phyloP scores from a whole-genome alignment of 2,113 vertebrate species.

The Mesitornis unicolor region DNA sequence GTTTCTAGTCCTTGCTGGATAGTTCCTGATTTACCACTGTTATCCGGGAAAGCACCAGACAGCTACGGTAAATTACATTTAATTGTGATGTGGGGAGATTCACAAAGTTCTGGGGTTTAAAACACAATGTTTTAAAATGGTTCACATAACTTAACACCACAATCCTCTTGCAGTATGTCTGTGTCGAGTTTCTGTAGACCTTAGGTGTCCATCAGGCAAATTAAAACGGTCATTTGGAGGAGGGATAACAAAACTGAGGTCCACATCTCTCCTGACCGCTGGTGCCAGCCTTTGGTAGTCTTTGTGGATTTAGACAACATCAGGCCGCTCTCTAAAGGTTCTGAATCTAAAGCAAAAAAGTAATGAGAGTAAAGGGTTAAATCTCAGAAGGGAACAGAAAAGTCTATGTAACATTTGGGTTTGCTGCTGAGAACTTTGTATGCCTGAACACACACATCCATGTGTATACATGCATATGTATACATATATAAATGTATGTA shows the following conservation, averaged over 20 bases:
- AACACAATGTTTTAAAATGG: background rate
- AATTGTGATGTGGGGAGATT: background rate
- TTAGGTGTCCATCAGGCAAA: background rate
- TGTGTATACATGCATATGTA: background rate
- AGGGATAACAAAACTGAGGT: background rate
- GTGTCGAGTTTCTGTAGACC: background rate
- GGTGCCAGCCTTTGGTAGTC: background rate
- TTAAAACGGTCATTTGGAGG: background rate
- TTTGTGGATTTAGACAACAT: background rate
- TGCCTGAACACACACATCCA: accelerated
- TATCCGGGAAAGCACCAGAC: background rate
- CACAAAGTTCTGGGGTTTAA: background rate
- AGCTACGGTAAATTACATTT: background rate
- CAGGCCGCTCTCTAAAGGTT: background rate
- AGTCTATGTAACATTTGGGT: background rate
- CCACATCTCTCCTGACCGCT: background rate
- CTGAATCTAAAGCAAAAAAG: background rate
- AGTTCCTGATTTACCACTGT: background rate
- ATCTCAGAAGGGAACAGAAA: background rate
- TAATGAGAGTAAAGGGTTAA: background rate
- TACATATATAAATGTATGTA: background rate
- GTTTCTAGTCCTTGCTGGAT: background rate
- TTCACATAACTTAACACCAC: background rate
- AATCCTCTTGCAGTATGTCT: background rate
- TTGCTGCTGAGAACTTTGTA: background rate